Conservation (phyloP, 2,888 invertebrate species). For the Tipula unca region DNA sequence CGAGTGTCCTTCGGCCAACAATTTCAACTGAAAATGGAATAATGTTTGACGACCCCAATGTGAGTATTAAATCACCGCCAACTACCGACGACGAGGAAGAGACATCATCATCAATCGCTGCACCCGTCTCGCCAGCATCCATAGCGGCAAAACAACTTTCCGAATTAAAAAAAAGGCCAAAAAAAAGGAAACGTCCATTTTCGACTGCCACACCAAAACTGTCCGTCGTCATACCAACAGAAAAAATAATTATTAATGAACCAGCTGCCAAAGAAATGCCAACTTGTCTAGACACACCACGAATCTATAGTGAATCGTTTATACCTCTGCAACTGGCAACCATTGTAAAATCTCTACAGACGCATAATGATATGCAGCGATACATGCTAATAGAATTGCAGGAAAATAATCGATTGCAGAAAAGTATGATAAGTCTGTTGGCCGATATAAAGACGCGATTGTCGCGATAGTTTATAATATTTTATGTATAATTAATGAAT, state of each 20-base stretch:
- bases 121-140: background rate
- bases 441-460: background rate
- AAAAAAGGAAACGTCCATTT: no score
- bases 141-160: background rate
- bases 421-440: background rate
- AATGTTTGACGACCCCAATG: background rate
- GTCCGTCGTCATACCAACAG: background rate
- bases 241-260: background rate
- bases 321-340: background rate
- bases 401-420: background rate
- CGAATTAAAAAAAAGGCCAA: background rate
- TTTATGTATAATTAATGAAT: no score
- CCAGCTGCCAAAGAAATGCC: background rate
- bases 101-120: no score
- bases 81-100: background rate
- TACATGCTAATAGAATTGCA: background rate
- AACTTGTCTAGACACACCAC: background rate
- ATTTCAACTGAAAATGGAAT: background rate
- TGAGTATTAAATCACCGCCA: background rate
- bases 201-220: background rate
- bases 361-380: background rate
- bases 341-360: background rate
- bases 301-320: background rate
- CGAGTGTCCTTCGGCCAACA: no score
- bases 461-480: background rate